Evolutionary conservation across 2,888 invertebrate species (phyloP).

Genomic region (Polydesmus complanatus): DNA sequence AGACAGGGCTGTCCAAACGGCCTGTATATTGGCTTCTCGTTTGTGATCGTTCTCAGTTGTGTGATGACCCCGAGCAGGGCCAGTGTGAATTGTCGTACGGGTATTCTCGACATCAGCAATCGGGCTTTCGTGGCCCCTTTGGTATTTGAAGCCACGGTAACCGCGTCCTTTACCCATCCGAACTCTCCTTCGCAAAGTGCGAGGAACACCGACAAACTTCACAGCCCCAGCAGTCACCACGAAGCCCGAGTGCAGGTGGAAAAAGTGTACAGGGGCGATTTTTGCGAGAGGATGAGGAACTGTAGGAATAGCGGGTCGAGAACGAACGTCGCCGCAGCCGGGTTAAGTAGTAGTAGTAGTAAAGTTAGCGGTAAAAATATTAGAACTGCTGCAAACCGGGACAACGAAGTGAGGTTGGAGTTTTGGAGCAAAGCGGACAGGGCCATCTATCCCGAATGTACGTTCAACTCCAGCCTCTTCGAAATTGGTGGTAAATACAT

Average conservation of each 20-base stretch:
- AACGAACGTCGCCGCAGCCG: neutral
- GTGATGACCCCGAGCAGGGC: neutral
- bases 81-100: neutral
- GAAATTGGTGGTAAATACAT: slow-evolving; percentile 4
- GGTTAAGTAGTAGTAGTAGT: neutral
- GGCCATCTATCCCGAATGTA: neutral
- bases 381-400: neutral
- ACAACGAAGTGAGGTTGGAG: neutral
- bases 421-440: neutral
- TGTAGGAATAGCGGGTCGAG: too few species aligned
- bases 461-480: neutral
- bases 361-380: neutral
- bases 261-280: slow-evolving; percentile 1
- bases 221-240: neutral
- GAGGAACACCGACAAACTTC: neutral
- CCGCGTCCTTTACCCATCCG: neutral
- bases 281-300: neutral
- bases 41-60: neutral
- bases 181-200: neutral
- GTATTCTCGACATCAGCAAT: neutral
- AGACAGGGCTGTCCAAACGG: too few species aligned
- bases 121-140: slow-evolving; percentile 1
- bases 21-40: too few species aligned
- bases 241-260: neutral
- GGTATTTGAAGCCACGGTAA: slow-evolving; percentile 5